Conservation (phyloP, 2,797 vertebrate genomes). For the Diplodus puntazzo region DNA sequence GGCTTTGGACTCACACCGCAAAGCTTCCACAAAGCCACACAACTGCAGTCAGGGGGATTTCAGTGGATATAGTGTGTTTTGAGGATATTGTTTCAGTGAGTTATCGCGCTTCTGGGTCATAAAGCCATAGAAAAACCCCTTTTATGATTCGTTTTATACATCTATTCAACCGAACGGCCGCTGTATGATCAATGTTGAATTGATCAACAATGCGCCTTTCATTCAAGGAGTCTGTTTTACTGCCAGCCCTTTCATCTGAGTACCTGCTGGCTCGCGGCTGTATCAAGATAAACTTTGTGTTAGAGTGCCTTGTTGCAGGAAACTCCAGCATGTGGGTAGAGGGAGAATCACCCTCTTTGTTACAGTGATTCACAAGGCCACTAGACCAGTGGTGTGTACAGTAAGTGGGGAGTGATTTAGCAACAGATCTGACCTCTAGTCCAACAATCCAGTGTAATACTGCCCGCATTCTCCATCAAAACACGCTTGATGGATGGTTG, state of each 20-base stretch:
- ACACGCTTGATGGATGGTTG: neutral
- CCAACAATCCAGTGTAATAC: slow-evolving; percentile 5
- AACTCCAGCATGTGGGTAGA: slow-evolving; percentile 16
- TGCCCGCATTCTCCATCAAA: neutral
- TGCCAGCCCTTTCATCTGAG: slow-evolving; percentile 19
- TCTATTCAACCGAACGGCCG: slow-evolving; percentile 4
- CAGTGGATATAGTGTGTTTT: slow-evolving; percentile 30
- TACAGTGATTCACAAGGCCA: slow-evolving; percentile 7
- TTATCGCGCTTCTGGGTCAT: slow-evolving; percentile 25
- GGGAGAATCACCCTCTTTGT: slow-evolving; percentile 26
- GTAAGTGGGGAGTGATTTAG: slow-evolving; percentile 16
- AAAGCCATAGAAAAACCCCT: slow-evolving; percentile 32
- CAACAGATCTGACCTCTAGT: slow-evolving; percentile 20
- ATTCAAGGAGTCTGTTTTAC: slow-evolving; percentile 25
- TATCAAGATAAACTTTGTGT: slow-evolving; percentile 28
- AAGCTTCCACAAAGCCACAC: slow-evolving; percentile 31
- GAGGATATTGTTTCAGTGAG: slow-evolving; percentile 27
- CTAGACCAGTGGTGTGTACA: slow-evolving; percentile 9
- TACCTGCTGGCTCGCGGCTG: slow-evolving; percentile 12
- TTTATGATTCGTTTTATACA: slow-evolving; percentile 26
- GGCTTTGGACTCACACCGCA: slow-evolving; percentile 31
- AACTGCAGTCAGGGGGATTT: slow-evolving; percentile 38
- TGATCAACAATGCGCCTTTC: slow-evolving; percentile 37
- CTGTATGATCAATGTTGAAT: slow-evolving; percentile 21
- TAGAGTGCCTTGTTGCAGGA: slow-evolving; percentile 9